These are phyloP conservation scores for Platerodrilus igneus DNA, from an alignment of 2,888 invertebrate species.

Conservation along the genomic window DNA sequence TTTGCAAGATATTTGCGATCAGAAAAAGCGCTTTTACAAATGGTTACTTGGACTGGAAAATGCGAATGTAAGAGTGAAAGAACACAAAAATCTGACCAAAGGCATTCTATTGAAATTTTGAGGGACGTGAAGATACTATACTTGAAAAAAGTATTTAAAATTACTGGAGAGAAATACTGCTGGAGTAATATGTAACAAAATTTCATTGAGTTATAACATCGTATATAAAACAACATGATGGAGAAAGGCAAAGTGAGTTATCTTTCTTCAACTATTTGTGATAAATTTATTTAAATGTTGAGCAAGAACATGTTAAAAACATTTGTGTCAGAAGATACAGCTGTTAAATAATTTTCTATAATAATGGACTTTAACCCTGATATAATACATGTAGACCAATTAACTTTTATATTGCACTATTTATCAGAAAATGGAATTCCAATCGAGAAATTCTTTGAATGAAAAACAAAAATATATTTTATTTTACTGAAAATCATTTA, in stretches of 20 bases:
- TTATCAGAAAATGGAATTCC: slow-evolving; percentile 14
- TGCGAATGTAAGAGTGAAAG: slow-evolving; percentile 1
- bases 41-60: slow-evolving; percentile 1
- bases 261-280: slow-evolving; percentile 14
- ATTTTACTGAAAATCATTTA: slow-evolving; percentile 28
- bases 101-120: background rate
- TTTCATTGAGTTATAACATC: background rate
- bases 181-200: background rate
- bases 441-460: slow-evolving; percentile 24
- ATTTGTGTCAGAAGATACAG: slow-evolving; percentile 15
- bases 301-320: slow-evolving; percentile 5
- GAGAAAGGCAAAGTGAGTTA: slow-evolving; percentile 11
- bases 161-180: background rate
- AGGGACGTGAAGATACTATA: background rate
- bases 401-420: slow-evolving; percentile 14
- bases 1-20: slow-evolving; percentile 1
- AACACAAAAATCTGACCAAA: background rate
- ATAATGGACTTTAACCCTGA: slow-evolving; percentile 22
- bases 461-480: no score
- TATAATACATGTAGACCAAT: no score
- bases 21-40: background rate
- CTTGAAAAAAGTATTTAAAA: background rate
- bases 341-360: slow-evolving; percentile 22
- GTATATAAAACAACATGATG: slow-evolving; percentile 6
- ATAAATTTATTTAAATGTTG: slow-evolving; percentile 19